A percentile compares a stretch with the other conserved stretches of the same genome.
These are phyloP conservation scores for Heloderma charlesbogerti DNA, from an alignment of 2,113 vertebrate genomes.

Conservation along the genomic window DNA sequence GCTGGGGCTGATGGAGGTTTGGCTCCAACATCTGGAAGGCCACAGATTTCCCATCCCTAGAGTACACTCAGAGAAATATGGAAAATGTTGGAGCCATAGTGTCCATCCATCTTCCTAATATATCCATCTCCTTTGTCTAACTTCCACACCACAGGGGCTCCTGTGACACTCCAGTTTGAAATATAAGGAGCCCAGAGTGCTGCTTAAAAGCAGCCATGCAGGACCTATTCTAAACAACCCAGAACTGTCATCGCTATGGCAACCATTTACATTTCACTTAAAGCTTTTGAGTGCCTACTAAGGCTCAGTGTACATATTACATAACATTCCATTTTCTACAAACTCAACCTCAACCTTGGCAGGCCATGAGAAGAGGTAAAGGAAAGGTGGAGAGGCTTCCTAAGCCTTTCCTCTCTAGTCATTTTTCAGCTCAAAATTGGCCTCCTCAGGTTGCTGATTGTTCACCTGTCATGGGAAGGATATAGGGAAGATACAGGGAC, in stretches of 20 bases:
- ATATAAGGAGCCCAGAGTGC: neutral
- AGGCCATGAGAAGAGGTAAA: too few relatives aligned
- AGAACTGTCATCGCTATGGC: slow-evolving; percentile 1
- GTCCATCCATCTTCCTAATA: neutral
- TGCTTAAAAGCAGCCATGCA: neutral
- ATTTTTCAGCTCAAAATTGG: neutral
- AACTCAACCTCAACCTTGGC: neutral
- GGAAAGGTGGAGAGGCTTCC: neutral
- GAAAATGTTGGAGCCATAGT: neutral
- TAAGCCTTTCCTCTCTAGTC: neutral
- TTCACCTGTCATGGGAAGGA: neutral
- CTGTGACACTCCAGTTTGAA: neutral
- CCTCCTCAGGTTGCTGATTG: neutral
- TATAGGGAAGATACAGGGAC: neutral
- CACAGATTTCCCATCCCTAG: too few relatives aligned
- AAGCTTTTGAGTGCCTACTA: neutral
- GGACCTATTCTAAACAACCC: neutral
- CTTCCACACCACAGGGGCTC: neutral
- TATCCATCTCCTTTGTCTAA: neutral
- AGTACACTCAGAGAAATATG: neutral
- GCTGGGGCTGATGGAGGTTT: too few relatives aligned
- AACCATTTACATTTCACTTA: neutral
- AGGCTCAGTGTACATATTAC: neutral
- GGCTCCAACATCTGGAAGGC: too few relatives aligned
- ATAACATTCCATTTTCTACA: neutral